Evolutionary conservation across 1,140 invertebrate species (phyloP).

Genomic region (Harlomillsia oculata): DNA sequence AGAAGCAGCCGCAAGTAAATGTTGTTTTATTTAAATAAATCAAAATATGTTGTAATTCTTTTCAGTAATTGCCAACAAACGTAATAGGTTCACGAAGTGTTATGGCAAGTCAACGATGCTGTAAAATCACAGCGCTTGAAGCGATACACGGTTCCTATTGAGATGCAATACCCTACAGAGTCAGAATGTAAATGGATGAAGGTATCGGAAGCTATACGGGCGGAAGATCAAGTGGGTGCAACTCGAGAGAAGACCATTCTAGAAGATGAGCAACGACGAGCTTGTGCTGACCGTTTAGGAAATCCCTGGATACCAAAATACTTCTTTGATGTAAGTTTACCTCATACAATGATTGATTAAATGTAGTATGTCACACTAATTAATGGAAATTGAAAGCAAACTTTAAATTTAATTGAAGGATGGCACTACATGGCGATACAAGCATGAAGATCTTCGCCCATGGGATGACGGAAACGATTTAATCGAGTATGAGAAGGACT

Average conservation of each 20-base stretch:
- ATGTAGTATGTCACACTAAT: too few relatives aligned
- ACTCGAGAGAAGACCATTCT: constrained; percentile 81
- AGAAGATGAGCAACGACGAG: constrained; percentile 71
- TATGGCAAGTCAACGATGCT: constrained; percentile 63
- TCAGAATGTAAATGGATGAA: constrained; percentile 76
- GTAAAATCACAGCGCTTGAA: constrained; percentile 60
- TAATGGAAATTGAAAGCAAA: not conserved
- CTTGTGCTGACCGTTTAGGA: constrained; percentile 54
- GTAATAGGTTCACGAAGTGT: constrained; percentile 49
- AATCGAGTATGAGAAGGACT: constrained; percentile 59
- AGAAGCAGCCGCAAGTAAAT: constrained; percentile 57
- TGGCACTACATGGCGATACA: constrained; percentile 62
- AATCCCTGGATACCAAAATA: constrained; percentile 57
- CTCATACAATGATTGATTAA: not conserved
- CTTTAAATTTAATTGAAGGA: constrained; percentile 41
- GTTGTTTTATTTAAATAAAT: not conserved
- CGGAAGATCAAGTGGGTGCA: constrained; percentile 69
- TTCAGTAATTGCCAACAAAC: too few relatives aligned
- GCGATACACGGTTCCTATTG: constrained; percentile 66
- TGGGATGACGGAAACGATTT: constrained; percentile 76
- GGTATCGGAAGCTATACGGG: constrained; percentile 68
- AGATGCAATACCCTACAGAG: constrained; percentile 66
- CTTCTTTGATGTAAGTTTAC: constrained; percentile 52
- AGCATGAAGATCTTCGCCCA: constrained; percentile 59
- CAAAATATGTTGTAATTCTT: too few relatives aligned